Conservation (phyloP, 2,797 vertebrate species). For the Sebastes oblongus region DNA sequence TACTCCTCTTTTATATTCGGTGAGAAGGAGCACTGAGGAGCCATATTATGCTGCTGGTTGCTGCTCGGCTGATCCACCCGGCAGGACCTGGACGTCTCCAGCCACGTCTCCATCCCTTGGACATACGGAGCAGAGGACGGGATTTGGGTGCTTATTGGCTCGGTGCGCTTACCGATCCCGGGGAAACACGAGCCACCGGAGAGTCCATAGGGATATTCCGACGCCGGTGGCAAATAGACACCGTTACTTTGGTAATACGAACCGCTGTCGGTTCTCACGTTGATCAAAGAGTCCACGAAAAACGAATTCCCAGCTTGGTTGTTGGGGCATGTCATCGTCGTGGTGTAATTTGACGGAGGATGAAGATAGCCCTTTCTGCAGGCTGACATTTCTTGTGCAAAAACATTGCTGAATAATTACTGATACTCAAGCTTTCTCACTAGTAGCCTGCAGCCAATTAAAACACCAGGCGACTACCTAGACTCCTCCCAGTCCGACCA, state of each 20-base stretch:
- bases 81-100: conserved; percentile 92
- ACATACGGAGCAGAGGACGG: conserved; percentile 88
- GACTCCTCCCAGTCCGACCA: conserved; percentile 93
- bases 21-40: conserved; percentile 91
- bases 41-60: conserved; percentile 82
- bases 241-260: conserved; percentile 91
- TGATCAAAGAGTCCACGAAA: conserved; percentile 97
- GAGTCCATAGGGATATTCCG: conserved; percentile 95
- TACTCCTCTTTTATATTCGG: conserved; percentile 97
- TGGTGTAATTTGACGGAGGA: conserved; percentile 96
- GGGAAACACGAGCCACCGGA: conserved; percentile 94
- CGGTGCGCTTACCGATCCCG: conserved; percentile 89
- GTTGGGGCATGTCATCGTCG: conserved; percentile 99
- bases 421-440: conserved; percentile 94
- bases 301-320: conserved; percentile 96
- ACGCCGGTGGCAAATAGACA: conserved; percentile 90
- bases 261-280: conserved; percentile 89
- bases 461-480: conserved; percentile 84
- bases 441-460: conserved; percentile 94
- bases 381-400: conserved; percentile 99
- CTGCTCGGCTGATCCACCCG: conserved; percentile 88
- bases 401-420: conserved; percentile 99
- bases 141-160: conserved; percentile 83
- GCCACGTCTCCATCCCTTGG: conserved; percentile 94
- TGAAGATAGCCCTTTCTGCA: conserved; percentile 95